Percentiles rank a stretch among this genome's conserved stretches.
Evolutionary conservation across 2,888 invertebrate species (phyloP).

Genomic region (Hypomecis atomaria): DNA sequence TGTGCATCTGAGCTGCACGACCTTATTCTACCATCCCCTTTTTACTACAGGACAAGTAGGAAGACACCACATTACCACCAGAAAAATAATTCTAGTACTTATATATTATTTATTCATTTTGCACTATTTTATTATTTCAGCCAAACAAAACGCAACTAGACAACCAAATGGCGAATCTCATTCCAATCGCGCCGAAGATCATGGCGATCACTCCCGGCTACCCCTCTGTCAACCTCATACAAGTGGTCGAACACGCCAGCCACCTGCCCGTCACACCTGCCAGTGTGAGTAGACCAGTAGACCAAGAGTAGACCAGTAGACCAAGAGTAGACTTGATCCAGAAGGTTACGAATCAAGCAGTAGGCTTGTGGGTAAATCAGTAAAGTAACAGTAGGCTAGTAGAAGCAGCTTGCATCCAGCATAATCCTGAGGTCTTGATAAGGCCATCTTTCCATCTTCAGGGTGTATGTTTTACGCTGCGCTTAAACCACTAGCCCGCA

Average conservation of each 20-base stretch:
- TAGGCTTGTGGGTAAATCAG: too few species aligned
- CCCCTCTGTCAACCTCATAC: slow-evolving; percentile 72
- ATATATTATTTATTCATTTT: too few species aligned
- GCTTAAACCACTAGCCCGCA: too few species aligned
- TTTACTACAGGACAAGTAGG: too few species aligned
- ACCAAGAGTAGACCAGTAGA: background rate
- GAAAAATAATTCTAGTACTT: too few species aligned
- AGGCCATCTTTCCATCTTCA: too few species aligned
- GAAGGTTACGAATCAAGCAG: too few species aligned
- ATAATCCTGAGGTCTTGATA: too few species aligned
- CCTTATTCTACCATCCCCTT: too few species aligned
- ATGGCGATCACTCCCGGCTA: slow-evolving; percentile 69
- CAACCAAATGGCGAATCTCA: slow-evolving; percentile 50
- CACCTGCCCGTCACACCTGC: slow-evolving; percentile 48
- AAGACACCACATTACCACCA: too few species aligned
- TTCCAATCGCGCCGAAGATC: slow-evolving; percentile 66
- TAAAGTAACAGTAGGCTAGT: slow-evolving; percentile 8
- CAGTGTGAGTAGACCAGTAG: slow-evolving; percentile 15
- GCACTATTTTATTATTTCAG: slow-evolving; percentile 35
- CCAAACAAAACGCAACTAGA: slow-evolving; percentile 21
- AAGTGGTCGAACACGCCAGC: slow-evolving; percentile 57
- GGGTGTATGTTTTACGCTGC: too few species aligned
- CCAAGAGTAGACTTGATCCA: background rate
- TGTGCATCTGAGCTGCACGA: too few species aligned
- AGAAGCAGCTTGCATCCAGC: background rate